Evolutionary conservation across 2,113 vertebrate genomes (phyloP).

Genomic region (Pterophyllum scalare): DNA sequence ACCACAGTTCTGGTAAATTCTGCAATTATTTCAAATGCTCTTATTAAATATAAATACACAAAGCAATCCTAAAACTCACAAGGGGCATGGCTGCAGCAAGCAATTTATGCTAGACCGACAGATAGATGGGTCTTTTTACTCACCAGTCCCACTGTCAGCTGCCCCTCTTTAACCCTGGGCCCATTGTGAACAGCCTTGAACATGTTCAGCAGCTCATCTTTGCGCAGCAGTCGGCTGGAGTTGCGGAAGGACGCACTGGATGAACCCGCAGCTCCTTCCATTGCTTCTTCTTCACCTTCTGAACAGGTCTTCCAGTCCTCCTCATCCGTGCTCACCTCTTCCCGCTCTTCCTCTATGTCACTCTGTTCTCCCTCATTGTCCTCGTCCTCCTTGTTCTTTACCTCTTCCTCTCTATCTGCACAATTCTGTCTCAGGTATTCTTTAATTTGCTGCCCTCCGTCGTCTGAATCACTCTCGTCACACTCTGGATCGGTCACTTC

Average conservation of each 20-base stretch:
- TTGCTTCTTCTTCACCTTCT: slow-evolving; percentile 78
- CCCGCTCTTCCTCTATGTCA: slow-evolving; percentile 53
- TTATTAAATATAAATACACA: neutral
- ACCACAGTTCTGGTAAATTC: neutral
- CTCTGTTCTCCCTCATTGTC: neutral
- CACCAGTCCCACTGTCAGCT: slow-evolving; percentile 96
- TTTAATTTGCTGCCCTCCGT: slow-evolving; percentile 35
- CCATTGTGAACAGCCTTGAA: slow-evolving; percentile 85
- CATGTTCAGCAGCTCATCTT: slow-evolving; percentile 87
- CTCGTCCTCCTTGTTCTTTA: neutral
- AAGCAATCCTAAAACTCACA: neutral
- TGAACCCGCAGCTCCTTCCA: slow-evolving; percentile 11
- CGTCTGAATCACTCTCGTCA: slow-evolving; percentile 70
- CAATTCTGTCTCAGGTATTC: slow-evolving; percentile 15
- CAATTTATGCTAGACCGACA: neutral
- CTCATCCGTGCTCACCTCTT: slow-evolving; percentile 78
- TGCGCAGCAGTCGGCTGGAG: slow-evolving; percentile 87
- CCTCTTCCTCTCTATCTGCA: slow-evolving; percentile 1
- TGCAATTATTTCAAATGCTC: neutral
- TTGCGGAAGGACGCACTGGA: slow-evolving; percentile 75
- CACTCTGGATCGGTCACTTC: slow-evolving; percentile 52
- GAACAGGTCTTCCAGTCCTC: slow-evolving; percentile 92
- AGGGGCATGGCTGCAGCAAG: neutral
- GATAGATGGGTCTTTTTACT: slow-evolving; percentile 48
- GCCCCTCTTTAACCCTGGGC: slow-evolving; percentile 82